Evolutionary conservation across 2,888 invertebrate genomes (phyloP).

Genomic region (Drosophila kuntzei): DNA sequence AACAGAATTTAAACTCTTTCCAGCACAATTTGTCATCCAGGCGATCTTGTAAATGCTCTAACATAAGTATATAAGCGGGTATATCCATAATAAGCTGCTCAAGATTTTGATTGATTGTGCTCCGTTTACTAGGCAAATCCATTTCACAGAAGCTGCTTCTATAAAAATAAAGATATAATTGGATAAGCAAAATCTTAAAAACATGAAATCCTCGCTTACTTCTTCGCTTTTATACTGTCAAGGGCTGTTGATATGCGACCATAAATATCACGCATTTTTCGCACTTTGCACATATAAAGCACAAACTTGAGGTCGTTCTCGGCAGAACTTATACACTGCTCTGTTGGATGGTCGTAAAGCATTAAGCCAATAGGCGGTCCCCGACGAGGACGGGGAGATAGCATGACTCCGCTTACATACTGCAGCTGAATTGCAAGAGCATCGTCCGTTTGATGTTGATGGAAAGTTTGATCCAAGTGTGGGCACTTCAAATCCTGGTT

Average conservation of each 20-base stretch:
- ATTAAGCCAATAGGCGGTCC: conserved; percentile 74
- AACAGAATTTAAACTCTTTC: conserved; percentile 88
- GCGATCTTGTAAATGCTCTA: conserved; percentile 88
- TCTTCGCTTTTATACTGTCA: conserved; percentile 83
- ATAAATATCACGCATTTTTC: conserved; percentile 85
- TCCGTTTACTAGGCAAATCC: conserved; percentile 87
- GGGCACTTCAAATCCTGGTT: conserved; percentile 80
- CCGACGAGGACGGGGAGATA: conserved; percentile 72
- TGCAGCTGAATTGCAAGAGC: conserved; percentile 73
- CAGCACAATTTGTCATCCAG: conserved; percentile 88
- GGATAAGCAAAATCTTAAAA: background rate
- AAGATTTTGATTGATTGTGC: conserved; percentile 88
- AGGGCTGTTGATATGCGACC: conserved; percentile 81
- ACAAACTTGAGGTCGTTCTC: conserved; percentile 84
- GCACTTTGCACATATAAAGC: conserved; percentile 84
- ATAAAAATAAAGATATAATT: background rate
- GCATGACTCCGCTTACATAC: conserved; percentile 44
- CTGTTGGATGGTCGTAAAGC: conserved; percentile 71
- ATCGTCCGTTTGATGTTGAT: conserved; percentile 68
- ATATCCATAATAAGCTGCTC: conserved; percentile 89
- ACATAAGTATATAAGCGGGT: conserved; percentile 87
- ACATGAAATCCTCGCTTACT: conserved; percentile 52
- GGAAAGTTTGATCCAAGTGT: conserved; percentile 77
- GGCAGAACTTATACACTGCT: conserved; percentile 69
- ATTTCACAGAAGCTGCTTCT: conserved; percentile 88